Evolutionary conservation across 2,797 vertebrate genomes (phyloP), one percentile per base, ranked within the genome.

Genomic region (Sebastes nivosus): DNA sequence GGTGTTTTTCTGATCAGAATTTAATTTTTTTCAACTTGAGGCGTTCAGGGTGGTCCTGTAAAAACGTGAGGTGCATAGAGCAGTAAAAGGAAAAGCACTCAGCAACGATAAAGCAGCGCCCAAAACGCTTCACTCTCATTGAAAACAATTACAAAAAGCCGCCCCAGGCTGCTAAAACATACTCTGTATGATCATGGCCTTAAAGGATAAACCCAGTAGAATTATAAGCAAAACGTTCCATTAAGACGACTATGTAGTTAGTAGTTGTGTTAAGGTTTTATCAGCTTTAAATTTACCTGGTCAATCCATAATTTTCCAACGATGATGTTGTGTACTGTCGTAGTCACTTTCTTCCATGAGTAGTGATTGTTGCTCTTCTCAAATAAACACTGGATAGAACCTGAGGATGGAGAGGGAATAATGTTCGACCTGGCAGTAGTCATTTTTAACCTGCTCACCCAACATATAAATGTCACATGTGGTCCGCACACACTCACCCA

Each of bases 251-350:
- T 9, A 0, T 32, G 8, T 42, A n/a, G 25, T 55, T 22, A 10
- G 14, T 5, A 20, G 32, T 20, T 13, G 2, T 46, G 4, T 30
- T 60, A 30, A 12, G 14, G 12, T 14, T 46, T 36, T 8, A 38
- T 52, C 22, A 55, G 46, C 32, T 74, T 67, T 27, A 27, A 9
- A 29, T 61, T 91, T 88, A 98, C 98, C 97, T 99, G 98, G 90
- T 99, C 98, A 71, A 99, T 99, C 98, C 98, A 99, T 67, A 99
- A 87, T 88, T 99, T 99, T 76, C 98, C 98, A 86, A 99, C 98
- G 0, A 99, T 99, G 87, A 99, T 99, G 93, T 99, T 99, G 93
- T 99, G 98, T 25, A 99, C 97, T 0, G 98, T 99, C 50, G 98
- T 99, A 2, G 97, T 99, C 60, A 99, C 98, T 81, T 99, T 99